Conservation (phyloP, 2,797 vertebrate genomes). For the Peromyscus melanophrys region DNA sequence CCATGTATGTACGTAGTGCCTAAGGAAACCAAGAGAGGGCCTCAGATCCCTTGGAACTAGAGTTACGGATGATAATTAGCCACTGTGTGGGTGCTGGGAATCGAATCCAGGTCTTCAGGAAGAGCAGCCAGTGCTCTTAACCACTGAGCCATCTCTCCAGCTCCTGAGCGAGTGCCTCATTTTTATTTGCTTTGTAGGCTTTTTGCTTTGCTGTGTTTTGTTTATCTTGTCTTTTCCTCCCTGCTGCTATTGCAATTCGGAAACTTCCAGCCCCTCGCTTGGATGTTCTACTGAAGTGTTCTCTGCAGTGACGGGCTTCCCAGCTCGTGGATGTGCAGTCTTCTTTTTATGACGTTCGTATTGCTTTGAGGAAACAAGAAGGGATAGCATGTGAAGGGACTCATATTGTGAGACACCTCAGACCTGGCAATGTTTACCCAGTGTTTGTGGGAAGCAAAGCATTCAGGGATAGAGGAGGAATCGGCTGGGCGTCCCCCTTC, state of each 20-base stretch:
- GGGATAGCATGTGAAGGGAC: background rate
- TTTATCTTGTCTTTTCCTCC: background rate
- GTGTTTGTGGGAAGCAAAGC: background rate
- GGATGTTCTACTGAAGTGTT: background rate
- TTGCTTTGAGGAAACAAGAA: background rate
- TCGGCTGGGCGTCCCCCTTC: background rate
- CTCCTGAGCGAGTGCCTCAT: background rate
- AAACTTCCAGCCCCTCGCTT: background rate
- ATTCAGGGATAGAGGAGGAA: background rate
- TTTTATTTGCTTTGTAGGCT: conserved; percentile 23
- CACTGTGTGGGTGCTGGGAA: background rate
- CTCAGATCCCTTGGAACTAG: background rate
- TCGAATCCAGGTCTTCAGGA: background rate
- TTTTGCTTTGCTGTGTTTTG: background rate
- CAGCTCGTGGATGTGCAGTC: background rate
- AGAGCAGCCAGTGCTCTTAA: background rate
- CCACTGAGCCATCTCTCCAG: background rate
- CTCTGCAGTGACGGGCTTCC: background rate
- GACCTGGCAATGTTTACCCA: background rate
- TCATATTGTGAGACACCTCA: background rate
- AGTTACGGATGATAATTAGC: background rate
- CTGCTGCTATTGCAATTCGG: background rate
- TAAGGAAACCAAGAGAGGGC: background rate
- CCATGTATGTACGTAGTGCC: background rate
- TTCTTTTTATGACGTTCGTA: background rate